Evolutionary conservation across 2,888 invertebrate genomes (phyloP).

Genomic region (Oxyteleia sp.): DNA sequence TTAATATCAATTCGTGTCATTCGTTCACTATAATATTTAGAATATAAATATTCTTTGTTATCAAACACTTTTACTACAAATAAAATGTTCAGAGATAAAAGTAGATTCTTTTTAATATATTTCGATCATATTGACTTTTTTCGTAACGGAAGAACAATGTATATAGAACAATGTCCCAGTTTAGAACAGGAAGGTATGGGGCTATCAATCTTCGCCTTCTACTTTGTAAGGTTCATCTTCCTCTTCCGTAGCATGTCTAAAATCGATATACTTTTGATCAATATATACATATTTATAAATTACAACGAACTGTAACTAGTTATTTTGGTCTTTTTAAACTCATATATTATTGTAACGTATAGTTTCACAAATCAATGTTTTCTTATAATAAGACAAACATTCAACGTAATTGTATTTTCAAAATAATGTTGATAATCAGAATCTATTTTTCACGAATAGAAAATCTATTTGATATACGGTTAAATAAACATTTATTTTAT

Average conservation of each 20-base stretch:
- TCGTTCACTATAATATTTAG: no score
- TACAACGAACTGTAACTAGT: not conserved
- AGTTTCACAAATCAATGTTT: no score
- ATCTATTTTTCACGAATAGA: no score
- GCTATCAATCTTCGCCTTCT: conserved; percentile 77
- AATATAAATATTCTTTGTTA: conserved; percentile 14
- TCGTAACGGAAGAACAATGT: conserved; percentile 44
- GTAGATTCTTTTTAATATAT: conserved; percentile 28
- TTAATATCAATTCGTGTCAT: no score
- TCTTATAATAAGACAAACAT: no score
- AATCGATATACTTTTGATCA: conserved; percentile 62
- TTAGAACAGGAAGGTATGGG: conserved; percentile 72
- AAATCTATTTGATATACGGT: no score
- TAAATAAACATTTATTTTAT: no score
- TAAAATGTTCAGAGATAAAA: conserved; percentile 13
- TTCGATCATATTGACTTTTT: conserved; percentile 45
- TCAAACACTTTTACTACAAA: conserved; percentile 10
- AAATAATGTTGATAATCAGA: no score
- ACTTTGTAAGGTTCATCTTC: conserved; percentile 75
- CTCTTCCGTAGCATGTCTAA: conserved; percentile 46
- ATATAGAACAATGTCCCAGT: conserved; percentile 73
- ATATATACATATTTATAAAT: conserved; percentile 48
- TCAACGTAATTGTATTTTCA: no score
- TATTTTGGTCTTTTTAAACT: not conserved
- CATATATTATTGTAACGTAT: not conserved